phyloP scores from a whole-genome alignment of 2,113 vertebrate species.

The Mobula hypostoma region DNA sequence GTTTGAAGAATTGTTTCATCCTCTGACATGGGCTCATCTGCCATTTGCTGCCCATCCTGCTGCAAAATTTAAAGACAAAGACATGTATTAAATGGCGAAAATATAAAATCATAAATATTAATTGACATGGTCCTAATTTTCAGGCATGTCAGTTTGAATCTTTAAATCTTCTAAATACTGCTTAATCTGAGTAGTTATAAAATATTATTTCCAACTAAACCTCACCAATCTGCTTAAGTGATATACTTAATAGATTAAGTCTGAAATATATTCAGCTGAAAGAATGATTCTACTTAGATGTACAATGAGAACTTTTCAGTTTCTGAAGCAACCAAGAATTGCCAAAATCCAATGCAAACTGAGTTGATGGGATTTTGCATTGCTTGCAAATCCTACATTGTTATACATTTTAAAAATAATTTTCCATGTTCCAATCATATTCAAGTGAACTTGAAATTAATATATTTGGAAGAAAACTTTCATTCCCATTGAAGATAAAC shows the following conservation, averaged over 20 bases:
- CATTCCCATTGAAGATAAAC: not conserved
- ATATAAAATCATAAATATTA: not conserved
- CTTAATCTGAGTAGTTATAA: too few species aligned
- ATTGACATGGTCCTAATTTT: not conserved
- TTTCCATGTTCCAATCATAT: not conserved
- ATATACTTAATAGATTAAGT: not conserved
- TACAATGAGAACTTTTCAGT: not conserved
- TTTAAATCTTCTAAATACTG: too few species aligned
- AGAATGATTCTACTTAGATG: not conserved
- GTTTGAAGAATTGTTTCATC: constrained; percentile 1
- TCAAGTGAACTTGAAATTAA: not conserved
- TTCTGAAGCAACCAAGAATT: not conserved
- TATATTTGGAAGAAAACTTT: not conserved
- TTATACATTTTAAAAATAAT: not conserved
- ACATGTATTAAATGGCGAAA: not conserved
- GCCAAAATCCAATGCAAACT: not conserved
- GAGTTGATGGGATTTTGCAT: too few species aligned
- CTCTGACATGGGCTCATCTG: constrained; percentile 23
- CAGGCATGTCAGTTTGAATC: too few species aligned
- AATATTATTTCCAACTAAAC: not conserved
- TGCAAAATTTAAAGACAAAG: not conserved
- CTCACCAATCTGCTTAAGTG: not conserved
- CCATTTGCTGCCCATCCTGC: constrained; percentile 18
- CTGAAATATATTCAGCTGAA: not conserved
- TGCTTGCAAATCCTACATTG: too few species aligned